Conservation (phyloP, 2,797 vertebrate species). For the Coendou prehensilis region DNA sequence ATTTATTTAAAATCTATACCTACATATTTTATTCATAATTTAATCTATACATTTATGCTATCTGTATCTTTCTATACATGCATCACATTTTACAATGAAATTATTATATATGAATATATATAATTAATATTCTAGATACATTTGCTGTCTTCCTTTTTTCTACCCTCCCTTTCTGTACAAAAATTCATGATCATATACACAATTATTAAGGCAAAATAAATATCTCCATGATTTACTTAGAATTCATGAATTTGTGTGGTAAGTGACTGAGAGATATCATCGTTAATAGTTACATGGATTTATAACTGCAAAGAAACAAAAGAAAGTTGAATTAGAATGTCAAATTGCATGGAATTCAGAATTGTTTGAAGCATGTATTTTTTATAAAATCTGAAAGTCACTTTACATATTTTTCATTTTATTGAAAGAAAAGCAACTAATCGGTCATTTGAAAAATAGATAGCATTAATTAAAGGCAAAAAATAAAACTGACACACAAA, state of each 20-base stretch:
- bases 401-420: background rate
- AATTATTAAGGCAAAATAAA: background rate
- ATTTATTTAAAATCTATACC: background rate
- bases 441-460: slow-evolving; percentile 21
- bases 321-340: slow-evolving; percentile 56
- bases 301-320: slow-evolving; percentile 74
- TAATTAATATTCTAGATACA: background rate
- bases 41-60: background rate
- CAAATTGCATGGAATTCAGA: slow-evolving; percentile 71
- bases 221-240: background rate
- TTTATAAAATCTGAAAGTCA: background rate
- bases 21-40: background rate
- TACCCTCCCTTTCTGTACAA: background rate
- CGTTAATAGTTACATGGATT: slow-evolving; percentile 73
- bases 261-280: slow-evolving; percentile 42
- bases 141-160: background rate
- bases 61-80: background rate
- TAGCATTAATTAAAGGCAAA: background rate
- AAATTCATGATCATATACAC: background rate
- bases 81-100: background rate
- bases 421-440: background rate
- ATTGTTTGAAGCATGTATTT: slow-evolving; percentile 28
- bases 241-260: slow-evolving; percentile 35
- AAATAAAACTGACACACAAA: background rate
- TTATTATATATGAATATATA: background rate